These are phyloP conservation scores for Cossypha polioptera DNA, from an alignment of 2,797 vertebrate genomes.

Conservation along the genomic window DNA sequence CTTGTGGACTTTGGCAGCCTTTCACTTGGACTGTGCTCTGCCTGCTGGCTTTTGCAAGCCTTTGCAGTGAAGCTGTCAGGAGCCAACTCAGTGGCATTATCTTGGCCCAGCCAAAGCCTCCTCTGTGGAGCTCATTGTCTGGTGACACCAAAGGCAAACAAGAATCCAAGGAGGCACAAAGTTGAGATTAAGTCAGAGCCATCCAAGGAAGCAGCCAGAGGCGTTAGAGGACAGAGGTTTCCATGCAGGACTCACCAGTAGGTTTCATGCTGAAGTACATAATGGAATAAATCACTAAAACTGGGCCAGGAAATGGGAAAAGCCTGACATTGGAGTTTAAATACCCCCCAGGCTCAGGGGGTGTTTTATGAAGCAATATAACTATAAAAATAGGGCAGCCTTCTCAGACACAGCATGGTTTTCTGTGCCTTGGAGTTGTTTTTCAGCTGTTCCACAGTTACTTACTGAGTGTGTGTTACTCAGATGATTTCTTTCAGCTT, in stretches of 20 bases:
- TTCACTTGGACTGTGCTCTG: neutral
- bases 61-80: constrained; percentile 8
- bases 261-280: neutral
- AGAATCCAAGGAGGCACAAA: neutral
- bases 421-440: neutral
- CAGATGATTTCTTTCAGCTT: neutral
- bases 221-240: neutral
- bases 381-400: constrained; percentile 12
- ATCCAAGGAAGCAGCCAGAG: neutral
- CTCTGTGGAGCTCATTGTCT: neutral
- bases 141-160: constrained; percentile 20
- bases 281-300: constrained; percentile 10
- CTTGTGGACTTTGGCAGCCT: constrained; percentile 21
- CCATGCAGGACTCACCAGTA: neutral
- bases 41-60: neutral
- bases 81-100: neutral
- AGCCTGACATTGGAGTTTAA: neutral
- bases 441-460: neutral
- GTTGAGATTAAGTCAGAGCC: neutral
- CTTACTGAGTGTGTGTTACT: neutral
- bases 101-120: neutral
- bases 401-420: neutral
- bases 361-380: constrained; percentile 24
- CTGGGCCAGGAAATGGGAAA: constrained; percentile 11
- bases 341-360: neutral